Evolutionary conservation across 23 tunicate genomes (phyloP).

Genomic region (Trididemnum clinides): DNA sequence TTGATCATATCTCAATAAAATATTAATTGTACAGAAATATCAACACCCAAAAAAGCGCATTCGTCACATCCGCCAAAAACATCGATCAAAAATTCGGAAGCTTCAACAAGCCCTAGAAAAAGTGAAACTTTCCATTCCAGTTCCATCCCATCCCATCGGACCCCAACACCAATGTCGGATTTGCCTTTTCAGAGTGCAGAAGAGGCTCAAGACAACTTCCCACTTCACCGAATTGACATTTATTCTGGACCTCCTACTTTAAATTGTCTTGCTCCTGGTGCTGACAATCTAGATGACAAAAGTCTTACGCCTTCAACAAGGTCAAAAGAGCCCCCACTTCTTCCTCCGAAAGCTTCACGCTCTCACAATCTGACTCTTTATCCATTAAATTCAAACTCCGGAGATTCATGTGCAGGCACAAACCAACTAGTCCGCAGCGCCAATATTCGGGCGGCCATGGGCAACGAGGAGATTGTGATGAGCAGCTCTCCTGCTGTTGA

Average conservation of each 20-base stretch:
- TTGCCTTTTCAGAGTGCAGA: not conserved
- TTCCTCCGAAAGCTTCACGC: conserved; percentile 1
- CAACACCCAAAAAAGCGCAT: too few species aligned
- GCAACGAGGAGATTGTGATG: not conserved
- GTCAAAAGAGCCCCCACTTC: not conserved
- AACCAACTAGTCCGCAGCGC: not conserved
- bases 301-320: not conserved
- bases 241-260: not conserved
- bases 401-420: not conserved
- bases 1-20: too few species aligned
- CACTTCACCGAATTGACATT: not conserved
- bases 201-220: not conserved
- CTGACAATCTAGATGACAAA: not conserved
- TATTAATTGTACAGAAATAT: too few species aligned
- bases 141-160: not conserved
- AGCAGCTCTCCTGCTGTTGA: not conserved
- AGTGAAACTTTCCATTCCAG: too few species aligned
- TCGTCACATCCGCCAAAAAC: too few species aligned
- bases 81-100: too few species aligned
- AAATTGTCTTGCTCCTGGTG: not conserved
- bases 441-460: not conserved
- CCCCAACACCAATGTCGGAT: not conserved
- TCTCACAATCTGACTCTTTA: not conserved
- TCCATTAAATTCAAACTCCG: not conserved
- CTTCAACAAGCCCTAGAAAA: too few species aligned